Evolutionary conservation across 2,113 vertebrate species (phyloP).

Genomic region (Callipepla californica): DNA sequence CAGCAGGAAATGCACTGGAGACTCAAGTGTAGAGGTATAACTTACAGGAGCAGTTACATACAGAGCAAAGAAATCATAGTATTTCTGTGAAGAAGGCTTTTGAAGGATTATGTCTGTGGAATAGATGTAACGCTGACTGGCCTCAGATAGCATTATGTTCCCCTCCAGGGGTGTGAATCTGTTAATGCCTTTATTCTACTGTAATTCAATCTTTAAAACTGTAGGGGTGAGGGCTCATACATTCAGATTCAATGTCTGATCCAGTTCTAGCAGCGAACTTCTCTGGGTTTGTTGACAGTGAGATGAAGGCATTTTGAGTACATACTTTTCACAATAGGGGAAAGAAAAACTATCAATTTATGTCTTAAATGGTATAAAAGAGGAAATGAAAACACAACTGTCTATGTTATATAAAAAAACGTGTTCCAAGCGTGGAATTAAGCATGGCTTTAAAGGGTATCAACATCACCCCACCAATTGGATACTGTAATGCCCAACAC

Average conservation of each 20-base stretch:
- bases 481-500: background rate
- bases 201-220: background rate
- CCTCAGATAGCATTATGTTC: background rate
- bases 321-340: background rate
- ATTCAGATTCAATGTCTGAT: background rate
- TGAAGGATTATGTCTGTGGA: background rate
- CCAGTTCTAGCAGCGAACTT: background rate
- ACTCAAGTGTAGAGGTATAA: background rate
- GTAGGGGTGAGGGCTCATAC: background rate
- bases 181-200: background rate
- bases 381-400: background rate
- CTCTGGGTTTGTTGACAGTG: background rate
- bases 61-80: background rate
- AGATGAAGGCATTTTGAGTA: background rate
- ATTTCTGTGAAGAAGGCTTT: background rate
- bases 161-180: background rate
- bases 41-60: background rate
- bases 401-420: background rate
- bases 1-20: background rate
- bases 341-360: slow-evolving; percentile 13
- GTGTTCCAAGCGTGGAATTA: background rate
- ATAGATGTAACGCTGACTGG: background rate
- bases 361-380: background rate
- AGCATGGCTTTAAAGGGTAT: background rate
- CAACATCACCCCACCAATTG: background rate